These are phyloP conservation scores for Idaea aversata DNA, from an alignment of 2,888 invertebrate genomes.

Conservation along the genomic window DNA sequence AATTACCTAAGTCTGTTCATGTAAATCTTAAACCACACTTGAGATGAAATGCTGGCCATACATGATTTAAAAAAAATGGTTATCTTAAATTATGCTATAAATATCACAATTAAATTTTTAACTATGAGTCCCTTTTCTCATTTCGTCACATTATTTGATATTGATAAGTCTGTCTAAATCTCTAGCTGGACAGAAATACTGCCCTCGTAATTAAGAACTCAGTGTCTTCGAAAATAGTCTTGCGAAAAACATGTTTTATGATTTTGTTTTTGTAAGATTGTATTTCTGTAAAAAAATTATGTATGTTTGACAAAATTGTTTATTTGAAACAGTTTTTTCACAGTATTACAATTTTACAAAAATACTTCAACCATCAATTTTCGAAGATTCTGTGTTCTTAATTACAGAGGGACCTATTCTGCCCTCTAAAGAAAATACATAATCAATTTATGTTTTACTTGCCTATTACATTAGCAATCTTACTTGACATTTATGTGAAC, in stretches of 20 bases:
- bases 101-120: constrained; percentile 3
- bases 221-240: too few relatives aligned
- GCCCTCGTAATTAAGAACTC: too few relatives aligned
- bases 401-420: too few relatives aligned
- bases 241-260: too few relatives aligned
- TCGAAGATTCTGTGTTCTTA: too few relatives aligned
- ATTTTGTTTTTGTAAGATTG: too few relatives aligned
- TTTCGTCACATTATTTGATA: constrained; percentile 14
- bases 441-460: background rate
- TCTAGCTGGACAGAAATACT: background rate
- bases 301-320: too few relatives aligned
- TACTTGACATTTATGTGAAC: background rate
- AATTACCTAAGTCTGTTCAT: too few relatives aligned
- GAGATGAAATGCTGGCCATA: background rate
- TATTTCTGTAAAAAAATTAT: too few relatives aligned
- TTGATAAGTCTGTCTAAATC: background rate
- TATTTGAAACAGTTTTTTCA: too few relatives aligned
- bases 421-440: background rate
- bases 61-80: background rate
- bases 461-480: background rate
- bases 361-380: too few relatives aligned
- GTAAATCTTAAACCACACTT: background rate
- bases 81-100: background rate
- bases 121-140: constrained; percentile 33
- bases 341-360: too few relatives aligned